Base-by-base conservation (phyloP, 2,113 vertebrate species). In the Aegotheles bennettii region DNA sequence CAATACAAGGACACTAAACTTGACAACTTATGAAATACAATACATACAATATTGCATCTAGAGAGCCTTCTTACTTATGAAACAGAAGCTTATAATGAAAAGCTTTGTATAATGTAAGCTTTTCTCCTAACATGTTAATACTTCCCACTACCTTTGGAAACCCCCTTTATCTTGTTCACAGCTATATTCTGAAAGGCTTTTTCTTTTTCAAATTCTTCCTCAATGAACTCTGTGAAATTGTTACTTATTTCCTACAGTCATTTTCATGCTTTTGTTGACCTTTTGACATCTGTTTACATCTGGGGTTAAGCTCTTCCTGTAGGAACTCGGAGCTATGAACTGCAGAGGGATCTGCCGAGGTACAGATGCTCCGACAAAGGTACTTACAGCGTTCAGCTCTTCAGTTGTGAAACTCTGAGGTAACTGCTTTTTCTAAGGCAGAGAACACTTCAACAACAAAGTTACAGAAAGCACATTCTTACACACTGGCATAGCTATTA, bases 1-100 rank as follows among this genome's bases (percentile, higher is more conserved):
- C 61, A 81, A 75, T 10, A 69, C 10, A 69, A 83, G 20, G 29
- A 73, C 59, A 90, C 73, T 38, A 61, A 76, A 79, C 24, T 51
- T 43, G 70, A 48, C n/a, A 73, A 43, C 50, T 51, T 33, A 63
- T 28, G 10, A 90, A 92, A 86, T 33, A 43, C 20, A 74, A n/a
- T 11, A 70, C 10, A 48, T 33, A n/a, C 0, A 0, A 53, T n/a
- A 47, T 2, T 16, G 15, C 7, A 6, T 42, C 67, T 83, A 35
- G 19, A 74, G 20, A 59, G 31, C 21, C 29, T 54, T 53, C 36
- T 31, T 60, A 56, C 16, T 56, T 45, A 36, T 5, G 76, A 45
- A 77, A 36, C 2, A 56, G 48, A 54, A 76, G 16, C 40, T 60
- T 84, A 38, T 80, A 5, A 86, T 40, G 1, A 65, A 67, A 90